These are phyloP conservation scores for Sminthurinus signatus DNA, from an alignment of 1,140 invertebrate genomes.

Conservation along the genomic window DNA sequence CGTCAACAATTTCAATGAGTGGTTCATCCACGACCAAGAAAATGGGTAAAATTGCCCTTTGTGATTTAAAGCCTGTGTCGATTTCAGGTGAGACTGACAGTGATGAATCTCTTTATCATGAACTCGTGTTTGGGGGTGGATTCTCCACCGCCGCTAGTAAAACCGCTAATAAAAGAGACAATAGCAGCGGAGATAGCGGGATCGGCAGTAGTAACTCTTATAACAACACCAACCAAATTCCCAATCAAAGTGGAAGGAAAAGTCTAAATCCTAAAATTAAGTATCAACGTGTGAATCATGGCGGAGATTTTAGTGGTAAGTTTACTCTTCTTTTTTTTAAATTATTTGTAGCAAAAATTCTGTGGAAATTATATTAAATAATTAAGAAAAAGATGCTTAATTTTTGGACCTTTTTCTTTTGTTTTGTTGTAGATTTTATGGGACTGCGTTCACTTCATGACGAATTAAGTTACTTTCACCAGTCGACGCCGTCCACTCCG, in stretches of 20 bases:
- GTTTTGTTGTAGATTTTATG: slow-evolving; percentile 25
- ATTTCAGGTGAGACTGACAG: slow-evolving; percentile 37
- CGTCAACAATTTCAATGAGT: not conserved
- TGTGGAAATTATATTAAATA: no score
- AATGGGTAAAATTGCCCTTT: slow-evolving; percentile 31
- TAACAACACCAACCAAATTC: no score
- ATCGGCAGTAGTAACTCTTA: not conserved
- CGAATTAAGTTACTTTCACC: slow-evolving; percentile 29
- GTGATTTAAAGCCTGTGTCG: slow-evolving; percentile 39
- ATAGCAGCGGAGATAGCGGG: not conserved
- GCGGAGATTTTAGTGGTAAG: slow-evolving; percentile 36
- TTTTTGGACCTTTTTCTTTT: not conserved
- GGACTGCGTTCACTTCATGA: slow-evolving; percentile 30
- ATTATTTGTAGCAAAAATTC: not conserved
- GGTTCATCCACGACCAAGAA: not conserved
- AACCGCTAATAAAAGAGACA: not conserved
- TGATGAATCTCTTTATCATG: slow-evolving; percentile 40
- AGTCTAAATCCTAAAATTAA: slow-evolving; percentile 28
- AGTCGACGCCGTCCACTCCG: slow-evolving; percentile 32
- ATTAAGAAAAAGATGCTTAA: no score
- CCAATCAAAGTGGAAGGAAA: slow-evolving; percentile 9
- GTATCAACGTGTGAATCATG: slow-evolving; percentile 38
- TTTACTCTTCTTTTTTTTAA: not conserved
- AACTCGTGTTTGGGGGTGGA: slow-evolving; percentile 29
- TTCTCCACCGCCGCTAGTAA: not conserved